Conservation (phyloP, 2,888 invertebrate species). For the Cyclophora albipunctata region DNA sequence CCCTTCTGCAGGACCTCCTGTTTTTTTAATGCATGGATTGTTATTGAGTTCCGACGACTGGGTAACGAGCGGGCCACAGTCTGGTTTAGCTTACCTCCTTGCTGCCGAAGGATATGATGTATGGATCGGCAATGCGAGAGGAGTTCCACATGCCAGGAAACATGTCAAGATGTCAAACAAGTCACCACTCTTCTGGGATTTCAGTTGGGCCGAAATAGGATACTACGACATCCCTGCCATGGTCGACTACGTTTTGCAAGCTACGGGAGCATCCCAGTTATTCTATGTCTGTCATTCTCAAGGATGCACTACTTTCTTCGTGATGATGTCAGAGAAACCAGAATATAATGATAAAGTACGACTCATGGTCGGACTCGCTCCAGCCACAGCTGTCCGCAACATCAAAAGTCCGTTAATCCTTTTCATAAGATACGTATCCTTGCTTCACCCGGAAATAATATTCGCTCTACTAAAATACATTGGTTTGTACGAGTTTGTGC, state of each 20-base stretch:
- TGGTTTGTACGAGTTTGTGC: conserved; percentile 3
- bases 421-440: conserved; percentile 11
- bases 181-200: conserved; percentile 71
- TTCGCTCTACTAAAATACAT: not conserved
- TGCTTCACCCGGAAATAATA: not conserved
- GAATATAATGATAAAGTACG: conserved; percentile 78
- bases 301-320: conserved; percentile 76
- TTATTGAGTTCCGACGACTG: conserved; percentile 80
- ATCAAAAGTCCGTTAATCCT: conserved; percentile 18
- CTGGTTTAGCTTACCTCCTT: conserved; percentile 59
- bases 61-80: conserved; percentile 76
- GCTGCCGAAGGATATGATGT: conserved; percentile 80
- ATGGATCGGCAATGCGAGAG: conserved; percentile 86
- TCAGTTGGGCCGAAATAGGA: conserved; percentile 87
- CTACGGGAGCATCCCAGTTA: conserved; percentile 72
- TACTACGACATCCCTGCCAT: conserved; percentile 83
- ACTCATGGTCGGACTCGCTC: conserved; percentile 41
- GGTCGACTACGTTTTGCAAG: conserved; percentile 78
- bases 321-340: conserved; percentile 75
- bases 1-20: conserved; percentile 58
- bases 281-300: conserved; percentile 86
- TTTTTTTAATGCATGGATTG: conserved; percentile 84
- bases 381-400: conserved; percentile 27
- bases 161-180: conserved; percentile 59
- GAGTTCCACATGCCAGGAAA: conserved; percentile 76